Evolutionary conservation across 2,888 invertebrate genomes (phyloP).

Genomic region (Catonia carolina): DNA sequence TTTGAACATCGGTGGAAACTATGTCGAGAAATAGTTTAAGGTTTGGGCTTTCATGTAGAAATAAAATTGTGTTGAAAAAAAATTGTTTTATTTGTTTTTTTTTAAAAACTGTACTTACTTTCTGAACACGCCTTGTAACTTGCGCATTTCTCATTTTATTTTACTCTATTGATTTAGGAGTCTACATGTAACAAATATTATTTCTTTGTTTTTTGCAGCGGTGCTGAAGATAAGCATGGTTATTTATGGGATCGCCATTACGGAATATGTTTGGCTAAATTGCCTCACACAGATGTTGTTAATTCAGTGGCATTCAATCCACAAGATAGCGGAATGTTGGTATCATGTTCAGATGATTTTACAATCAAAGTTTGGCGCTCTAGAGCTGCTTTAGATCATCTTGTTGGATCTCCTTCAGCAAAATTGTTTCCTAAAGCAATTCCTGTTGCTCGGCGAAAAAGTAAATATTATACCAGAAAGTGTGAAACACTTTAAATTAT

Average conservation of each 20-base stretch:
- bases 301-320: slow-evolving; percentile 83
- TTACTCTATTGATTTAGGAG: not conserved
- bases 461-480: not conserved
- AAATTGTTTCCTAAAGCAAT: slow-evolving; percentile 17
- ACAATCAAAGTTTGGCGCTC: slow-evolving; percentile 53
- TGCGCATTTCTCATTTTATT: no score
- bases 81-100: no score
- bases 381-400: slow-evolving; percentile 23
- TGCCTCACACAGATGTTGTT: slow-evolving; percentile 71
- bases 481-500: no score
- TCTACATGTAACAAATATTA: no score
- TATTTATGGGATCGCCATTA: slow-evolving; percentile 83
- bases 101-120: no score
- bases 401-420: slow-evolving; percentile 7
- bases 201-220: slow-evolving; percentile 51
- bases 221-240: slow-evolving; percentile 75
- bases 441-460: not conserved
- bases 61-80: no score
- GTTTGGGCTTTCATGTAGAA: no score
- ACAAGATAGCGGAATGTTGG: slow-evolving; percentile 67
- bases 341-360: slow-evolving; percentile 76
- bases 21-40: no score
- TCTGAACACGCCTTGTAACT: no score
- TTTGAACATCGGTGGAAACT: no score
- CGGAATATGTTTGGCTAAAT: slow-evolving; percentile 65